phyloP scores from a whole-genome alignment of 2,113 vertebrate species.

The Psephotus haematonotus region DNA sequence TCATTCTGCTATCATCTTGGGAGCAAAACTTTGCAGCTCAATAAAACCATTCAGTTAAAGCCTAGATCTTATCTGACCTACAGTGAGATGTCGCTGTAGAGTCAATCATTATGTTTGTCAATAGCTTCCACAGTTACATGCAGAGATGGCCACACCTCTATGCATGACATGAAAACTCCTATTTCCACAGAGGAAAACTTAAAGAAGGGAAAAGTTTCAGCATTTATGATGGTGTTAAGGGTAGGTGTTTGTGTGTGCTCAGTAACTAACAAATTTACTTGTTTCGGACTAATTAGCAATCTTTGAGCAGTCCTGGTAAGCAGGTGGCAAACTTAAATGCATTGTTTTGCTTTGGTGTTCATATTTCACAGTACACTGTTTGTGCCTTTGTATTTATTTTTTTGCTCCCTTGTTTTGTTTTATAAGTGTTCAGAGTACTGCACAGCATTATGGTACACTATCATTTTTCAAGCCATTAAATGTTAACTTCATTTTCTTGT shows the following conservation, averaged over 20 bases:
- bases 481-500: slow-evolving; percentile 81
- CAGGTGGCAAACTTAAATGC: slow-evolving; percentile 17
- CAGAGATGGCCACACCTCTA: background rate
- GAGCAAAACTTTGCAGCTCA: background rate
- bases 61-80: background rate
- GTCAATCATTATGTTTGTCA: background rate
- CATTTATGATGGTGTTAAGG: background rate
- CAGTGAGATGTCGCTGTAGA: background rate
- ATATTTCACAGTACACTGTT: slow-evolving; percentile 40
- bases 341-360: slow-evolving; percentile 29
- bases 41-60: background rate
- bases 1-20: background rate
- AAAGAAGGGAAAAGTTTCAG: background rate
- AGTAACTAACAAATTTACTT: background rate
- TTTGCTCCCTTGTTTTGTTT: slow-evolving; percentile 65
- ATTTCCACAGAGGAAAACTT: background rate
- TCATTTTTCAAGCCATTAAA: slow-evolving; percentile 81
- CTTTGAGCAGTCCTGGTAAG: background rate
- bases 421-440: slow-evolving; percentile 59
- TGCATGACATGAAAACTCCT: background rate
- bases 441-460: slow-evolving; percentile 61
- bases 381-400: slow-evolving; percentile 45
- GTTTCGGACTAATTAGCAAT: slow-evolving; percentile 18
- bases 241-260: background rate
- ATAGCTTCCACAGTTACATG: background rate